Base-by-base conservation (phyloP, 1,140 invertebrate species). In the Cydia splendana region DNA sequence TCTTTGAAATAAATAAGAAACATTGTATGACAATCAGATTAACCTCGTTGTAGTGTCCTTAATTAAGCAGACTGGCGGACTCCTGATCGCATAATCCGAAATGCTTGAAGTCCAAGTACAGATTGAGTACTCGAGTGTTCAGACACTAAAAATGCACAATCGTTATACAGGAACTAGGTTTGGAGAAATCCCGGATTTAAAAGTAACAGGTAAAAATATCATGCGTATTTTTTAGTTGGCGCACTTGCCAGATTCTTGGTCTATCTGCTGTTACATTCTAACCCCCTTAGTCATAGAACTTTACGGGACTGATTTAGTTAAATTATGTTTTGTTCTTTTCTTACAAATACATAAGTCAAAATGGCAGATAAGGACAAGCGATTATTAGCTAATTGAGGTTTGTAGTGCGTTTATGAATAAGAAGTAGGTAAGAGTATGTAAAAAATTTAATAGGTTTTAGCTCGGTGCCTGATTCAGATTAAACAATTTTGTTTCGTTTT, bases 201-300 rank as follows among this genome's bases (percentile, higher is more conserved):
- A n/a, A 24, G 51, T 53, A 62, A 62, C 57, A 62, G 57, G 57
- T 20, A 24, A 24, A 62, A 62, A 62, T 62, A 62, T 24, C n/a
- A 62, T 24, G 10, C 10, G n/a, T 53, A n/a, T 53, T 53, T 53
- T 48, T 10, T 51, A 53, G 51, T 18, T 7, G 2, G 20, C 5
- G 15, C 24, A 62, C 13, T 62, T 62, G 42, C 42, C 42, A 1
- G 45, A 13, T 48, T 48, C 12, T 45, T 13, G 42, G 9, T 13
- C 9, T 45, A 7, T 45, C 42, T 9, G 42, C 10, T 45, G 4
- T 45, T 45, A 12, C 42, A 45, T 34, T 34, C 30, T 34, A 24
- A 24, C 24, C 24, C 24, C 24, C 24, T 24, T 24, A 24, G 0
- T 24, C 24, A 24, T 24, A 24, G 2, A 24, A 24, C 24, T 24